Percentiles rank a stretch among this genome's conserved stretches.
Conservation (phyloP, 2,888 invertebrate species). For the Ophioninae sp. region DNA sequence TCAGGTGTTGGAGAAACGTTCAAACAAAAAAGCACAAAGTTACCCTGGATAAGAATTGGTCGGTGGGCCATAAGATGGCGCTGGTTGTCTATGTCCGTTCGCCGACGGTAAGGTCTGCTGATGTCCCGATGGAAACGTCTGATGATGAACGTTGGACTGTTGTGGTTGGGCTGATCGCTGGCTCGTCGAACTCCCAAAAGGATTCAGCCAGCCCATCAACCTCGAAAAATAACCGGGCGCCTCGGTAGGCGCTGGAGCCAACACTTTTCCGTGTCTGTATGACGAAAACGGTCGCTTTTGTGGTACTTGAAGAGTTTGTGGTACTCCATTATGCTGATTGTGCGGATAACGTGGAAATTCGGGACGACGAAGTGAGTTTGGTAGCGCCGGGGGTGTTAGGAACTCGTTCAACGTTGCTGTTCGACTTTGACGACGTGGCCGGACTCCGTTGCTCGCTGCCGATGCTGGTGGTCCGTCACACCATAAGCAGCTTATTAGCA, state of each 20-base stretch:
- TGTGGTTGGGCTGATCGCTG: conserved; percentile 62
- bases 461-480: conserved; percentile 51
- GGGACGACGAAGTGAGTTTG: conserved; percentile 46
- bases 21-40: not conserved
- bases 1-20: not conserved
- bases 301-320: conserved; percentile 48
- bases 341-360: conserved; percentile 59
- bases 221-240: conserved; percentile 84
- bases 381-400: conserved; percentile 73
- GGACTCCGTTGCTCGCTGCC: conserved; percentile 66
- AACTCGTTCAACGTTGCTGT: conserved; percentile 73
- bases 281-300: conserved; percentile 8
- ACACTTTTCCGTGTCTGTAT: conserved; percentile 69
- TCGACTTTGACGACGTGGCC: conserved; percentile 68
- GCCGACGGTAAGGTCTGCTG: conserved; percentile 49
- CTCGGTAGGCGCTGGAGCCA: conserved; percentile 74
- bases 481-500: conserved; percentile 61
- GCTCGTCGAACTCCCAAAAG: conserved; percentile 78
- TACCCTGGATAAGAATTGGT: conserved; percentile 43
- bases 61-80: conserved; percentile 61
- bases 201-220: conserved; percentile 85
- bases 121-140: conserved; percentile 49
- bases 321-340: conserved; percentile 25
- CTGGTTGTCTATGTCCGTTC: conserved; percentile 45
- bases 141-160: conserved; percentile 38